These are phyloP conservation scores for Argynnis bischoffii DNA, from an alignment of 2,888 invertebrate genomes.

Conservation along the genomic window DNA sequence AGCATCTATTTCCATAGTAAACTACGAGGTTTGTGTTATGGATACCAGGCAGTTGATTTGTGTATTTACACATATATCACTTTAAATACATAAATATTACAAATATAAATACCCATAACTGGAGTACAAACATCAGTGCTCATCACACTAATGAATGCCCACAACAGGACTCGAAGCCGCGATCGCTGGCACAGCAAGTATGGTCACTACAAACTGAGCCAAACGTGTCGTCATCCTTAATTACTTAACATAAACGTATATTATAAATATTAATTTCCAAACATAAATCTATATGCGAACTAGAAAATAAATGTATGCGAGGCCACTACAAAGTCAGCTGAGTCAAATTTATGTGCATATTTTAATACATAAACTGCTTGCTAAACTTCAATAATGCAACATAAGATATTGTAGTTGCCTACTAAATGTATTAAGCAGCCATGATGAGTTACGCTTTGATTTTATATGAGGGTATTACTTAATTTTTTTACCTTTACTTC, in stretches of 20 bases:
- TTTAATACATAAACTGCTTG: slow-evolving; percentile 37
- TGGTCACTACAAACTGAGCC: too few relatives aligned
- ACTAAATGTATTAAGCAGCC: slow-evolving; percentile 22
- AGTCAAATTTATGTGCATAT: slow-evolving; percentile 41
- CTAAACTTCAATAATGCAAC: slow-evolving; percentile 37
- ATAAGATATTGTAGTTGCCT: slow-evolving; percentile 35
- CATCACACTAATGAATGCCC: too few relatives aligned
- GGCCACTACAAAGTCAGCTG: slow-evolving; percentile 32
- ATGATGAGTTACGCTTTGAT: slow-evolving; percentile 13
- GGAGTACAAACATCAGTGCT: too few relatives aligned
- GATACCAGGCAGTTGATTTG: background rate
- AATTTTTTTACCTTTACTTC: background rate
- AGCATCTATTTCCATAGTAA: too few relatives aligned
- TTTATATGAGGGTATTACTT: background rate
- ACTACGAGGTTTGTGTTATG: background rate
- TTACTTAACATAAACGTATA: background rate
- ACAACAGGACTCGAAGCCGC: background rate
- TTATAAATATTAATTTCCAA: slow-evolving; percentile 19
- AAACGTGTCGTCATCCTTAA: too few relatives aligned
- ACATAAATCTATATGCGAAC: slow-evolving; percentile 25
- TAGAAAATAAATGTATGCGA: slow-evolving; percentile 29
- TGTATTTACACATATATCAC: too few relatives aligned
- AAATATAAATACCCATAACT: too few relatives aligned
- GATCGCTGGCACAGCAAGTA: background rate
- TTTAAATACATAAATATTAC: too few relatives aligned